A percentile compares a stretch with the other conserved stretches of the same genome.
Evolutionary conservation across 2,888 invertebrate species (phyloP).

Genomic region (Barypeithes pellucidus): DNA sequence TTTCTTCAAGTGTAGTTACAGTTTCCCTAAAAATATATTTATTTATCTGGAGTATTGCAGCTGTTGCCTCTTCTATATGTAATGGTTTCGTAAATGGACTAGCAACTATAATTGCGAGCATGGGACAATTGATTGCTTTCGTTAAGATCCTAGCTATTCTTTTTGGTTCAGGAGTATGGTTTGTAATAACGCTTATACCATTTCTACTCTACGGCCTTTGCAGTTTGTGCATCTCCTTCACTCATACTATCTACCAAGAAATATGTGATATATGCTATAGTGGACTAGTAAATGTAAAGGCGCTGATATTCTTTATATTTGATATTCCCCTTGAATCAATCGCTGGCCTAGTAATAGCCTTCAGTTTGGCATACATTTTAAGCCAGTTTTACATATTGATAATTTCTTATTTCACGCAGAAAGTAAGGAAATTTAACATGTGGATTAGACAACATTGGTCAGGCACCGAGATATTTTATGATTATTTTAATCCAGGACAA

Average conservation of each 20-base stretch:
- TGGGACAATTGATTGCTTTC: constrained; percentile 55
- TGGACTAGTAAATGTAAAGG: constrained; percentile 39
- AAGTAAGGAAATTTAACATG: constrained; percentile 37
- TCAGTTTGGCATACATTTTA: constrained; percentile 61
- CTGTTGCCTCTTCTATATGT: neutral
- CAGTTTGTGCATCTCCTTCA: constrained; percentile 18
- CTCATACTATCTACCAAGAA: constrained; percentile 32
- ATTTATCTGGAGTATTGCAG: neutral
- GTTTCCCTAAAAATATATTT: constrained; percentile 4
- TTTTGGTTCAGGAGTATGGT: constrained; percentile 65
- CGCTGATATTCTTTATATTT: constrained; percentile 59
- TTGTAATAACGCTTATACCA: constrained; percentile 62
- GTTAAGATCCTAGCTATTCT: constrained; percentile 61
- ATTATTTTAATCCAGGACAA: neutral
- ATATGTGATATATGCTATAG: constrained; percentile 47
- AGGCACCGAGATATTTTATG: neutral
- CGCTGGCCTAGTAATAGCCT: constrained; percentile 60
- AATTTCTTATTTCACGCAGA: constrained; percentile 52
- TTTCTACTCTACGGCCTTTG: constrained; percentile 54
- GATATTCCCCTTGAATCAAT: constrained; percentile 65
- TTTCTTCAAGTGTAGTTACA: constrained; percentile 10
- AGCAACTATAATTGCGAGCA: neutral
- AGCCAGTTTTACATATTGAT: constrained; percentile 61
- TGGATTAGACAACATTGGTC: constrained; percentile 26
- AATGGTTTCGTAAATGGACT: neutral